Percentiles rank a stretch among this genome's conserved stretches.
Conservation (phyloP, 2,797 vertebrate species). For the Delichon dasypus region DNA sequence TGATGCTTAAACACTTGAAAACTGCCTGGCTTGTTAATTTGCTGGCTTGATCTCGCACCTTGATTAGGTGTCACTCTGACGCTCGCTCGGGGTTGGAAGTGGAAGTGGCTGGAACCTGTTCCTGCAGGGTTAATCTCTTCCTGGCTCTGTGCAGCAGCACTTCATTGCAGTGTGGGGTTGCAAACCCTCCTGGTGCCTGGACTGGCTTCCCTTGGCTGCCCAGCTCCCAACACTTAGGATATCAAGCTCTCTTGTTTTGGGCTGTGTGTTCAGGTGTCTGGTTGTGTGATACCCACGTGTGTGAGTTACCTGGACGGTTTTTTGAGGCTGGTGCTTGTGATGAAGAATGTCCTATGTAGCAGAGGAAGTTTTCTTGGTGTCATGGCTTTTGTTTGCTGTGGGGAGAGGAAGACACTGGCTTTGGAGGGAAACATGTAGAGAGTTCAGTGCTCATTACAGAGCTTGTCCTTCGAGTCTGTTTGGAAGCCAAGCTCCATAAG, state of each 20-base stretch:
- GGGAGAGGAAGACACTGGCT: not conserved
- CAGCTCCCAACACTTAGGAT: not conserved
- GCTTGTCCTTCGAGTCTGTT: not conserved
- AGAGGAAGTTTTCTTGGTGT: not conserved
- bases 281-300: not conserved
- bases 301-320: not conserved
- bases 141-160: not conserved
- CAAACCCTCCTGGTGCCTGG: not conserved
- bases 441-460: not conserved
- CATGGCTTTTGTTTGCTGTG: not conserved
- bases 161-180: not conserved
- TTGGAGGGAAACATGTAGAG: not conserved
- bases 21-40: not conserved
- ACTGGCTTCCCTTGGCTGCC: not conserved
- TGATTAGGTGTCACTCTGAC: not conserved
- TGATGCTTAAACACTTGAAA: not conserved
- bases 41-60: not conserved
- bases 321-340: not conserved
- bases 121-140: not conserved
- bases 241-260: not conserved
- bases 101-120: not conserved
- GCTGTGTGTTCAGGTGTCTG: not conserved
- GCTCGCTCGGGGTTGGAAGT: accelerated
- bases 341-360: not conserved
- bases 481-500: not conserved